These are phyloP conservation scores for Anas flavirostris DNA, from an alignment of 2,797 vertebrate genomes.

Conservation along the genomic window DNA sequence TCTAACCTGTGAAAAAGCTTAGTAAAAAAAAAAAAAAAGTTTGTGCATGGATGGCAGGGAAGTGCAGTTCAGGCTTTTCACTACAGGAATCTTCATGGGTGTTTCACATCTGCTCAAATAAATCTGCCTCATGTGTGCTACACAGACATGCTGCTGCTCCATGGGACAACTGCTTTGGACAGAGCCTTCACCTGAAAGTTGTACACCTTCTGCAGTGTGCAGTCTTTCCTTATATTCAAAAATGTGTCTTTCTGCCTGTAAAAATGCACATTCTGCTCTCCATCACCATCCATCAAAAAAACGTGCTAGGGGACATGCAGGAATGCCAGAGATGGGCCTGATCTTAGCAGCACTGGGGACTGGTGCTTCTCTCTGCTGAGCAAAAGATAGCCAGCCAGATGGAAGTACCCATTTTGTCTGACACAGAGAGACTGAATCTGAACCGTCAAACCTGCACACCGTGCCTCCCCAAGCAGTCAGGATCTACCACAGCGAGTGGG, in stretches of 20 bases:
- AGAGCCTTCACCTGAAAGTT: background rate
- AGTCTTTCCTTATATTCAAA: background rate
- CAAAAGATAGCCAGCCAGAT: background rate
- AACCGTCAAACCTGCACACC: background rate
- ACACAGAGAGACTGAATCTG: background rate
- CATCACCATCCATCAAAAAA: background rate
- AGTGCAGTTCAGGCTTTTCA: background rate
- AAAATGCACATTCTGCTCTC: background rate
- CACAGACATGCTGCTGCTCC: background rate
- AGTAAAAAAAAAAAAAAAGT: background rate
- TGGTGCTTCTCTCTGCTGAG: background rate
- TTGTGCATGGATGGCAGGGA: background rate
- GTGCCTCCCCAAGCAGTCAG: background rate
- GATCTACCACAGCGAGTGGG: background rate
- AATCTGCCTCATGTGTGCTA: background rate
- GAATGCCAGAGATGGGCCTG: background rate
- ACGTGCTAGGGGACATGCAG: accelerated
- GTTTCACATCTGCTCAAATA: background rate
- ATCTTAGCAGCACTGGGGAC: background rate
- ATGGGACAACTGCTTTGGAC: background rate
- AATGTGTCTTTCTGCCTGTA: background rate
- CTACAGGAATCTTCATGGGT: background rate
- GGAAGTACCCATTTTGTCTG: background rate
- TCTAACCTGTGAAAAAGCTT: background rate
- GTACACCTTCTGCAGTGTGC: accelerated